Evolutionary conservation across 2,888 invertebrate genomes (phyloP).

Genomic region (Metacarcinus magister): DNA sequence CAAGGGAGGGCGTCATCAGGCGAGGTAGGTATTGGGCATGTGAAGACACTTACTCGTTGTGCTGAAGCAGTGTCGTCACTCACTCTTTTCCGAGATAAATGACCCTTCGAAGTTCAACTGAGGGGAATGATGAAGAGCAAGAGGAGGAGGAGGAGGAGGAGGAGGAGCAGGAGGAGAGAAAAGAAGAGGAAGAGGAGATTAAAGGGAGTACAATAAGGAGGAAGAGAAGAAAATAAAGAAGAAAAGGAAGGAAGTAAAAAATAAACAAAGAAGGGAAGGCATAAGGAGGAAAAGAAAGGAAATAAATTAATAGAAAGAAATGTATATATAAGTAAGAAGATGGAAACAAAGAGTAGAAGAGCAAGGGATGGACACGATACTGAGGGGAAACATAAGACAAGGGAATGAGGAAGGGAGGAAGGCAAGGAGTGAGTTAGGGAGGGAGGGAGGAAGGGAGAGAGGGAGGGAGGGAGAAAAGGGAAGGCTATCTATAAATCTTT

Average conservation of each 20-base stretch:
- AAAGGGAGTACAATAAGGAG: neutral
- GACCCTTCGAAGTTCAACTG: neutral
- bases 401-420: neutral
- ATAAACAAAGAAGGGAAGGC: too few species aligned
- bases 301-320: too few species aligned
- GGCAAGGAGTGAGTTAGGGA: neutral
- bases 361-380: neutral
- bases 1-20: neutral
- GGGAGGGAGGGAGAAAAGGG: neutral
- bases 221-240: neutral
- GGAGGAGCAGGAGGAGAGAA: too few species aligned
- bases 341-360: neutral
- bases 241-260: neutral
- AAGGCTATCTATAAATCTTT: neutral
- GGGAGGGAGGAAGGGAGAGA: neutral
- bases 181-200: neutral
- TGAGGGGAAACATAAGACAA: neutral
- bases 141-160: neutral
- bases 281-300: neutral
- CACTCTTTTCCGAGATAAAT: neutral
- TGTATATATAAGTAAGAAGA: neutral
- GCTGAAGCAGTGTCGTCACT: neutral
- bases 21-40: neutral
- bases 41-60: neutral
- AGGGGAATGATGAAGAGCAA: conserved; percentile 7